phyloP scores from a whole-genome alignment of 2,113 vertebrate genomes.

The Elephantulus edwardii region DNA sequence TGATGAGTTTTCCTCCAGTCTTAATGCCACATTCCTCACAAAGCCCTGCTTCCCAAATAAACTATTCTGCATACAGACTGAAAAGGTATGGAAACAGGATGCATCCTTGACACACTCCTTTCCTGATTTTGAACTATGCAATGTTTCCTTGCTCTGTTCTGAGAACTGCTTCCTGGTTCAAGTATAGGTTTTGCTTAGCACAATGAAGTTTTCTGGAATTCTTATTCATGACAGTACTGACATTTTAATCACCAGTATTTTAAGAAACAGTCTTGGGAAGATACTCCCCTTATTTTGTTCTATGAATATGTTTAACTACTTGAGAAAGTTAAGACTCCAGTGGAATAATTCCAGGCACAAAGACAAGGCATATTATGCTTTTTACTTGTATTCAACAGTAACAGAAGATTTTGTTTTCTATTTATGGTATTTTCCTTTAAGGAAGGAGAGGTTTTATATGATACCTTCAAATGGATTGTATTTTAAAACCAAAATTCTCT shows the following conservation, averaged over 20 bases:
- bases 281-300: not conserved
- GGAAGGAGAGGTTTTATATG: not conserved
- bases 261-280: not conserved
- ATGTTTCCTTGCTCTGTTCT: no score
- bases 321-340: not conserved
- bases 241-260: not conserved
- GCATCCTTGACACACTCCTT: no score
- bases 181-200: no score
- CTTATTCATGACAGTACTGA: no score
- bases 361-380: not conserved
- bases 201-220: no score
- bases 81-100: no score
- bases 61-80: no score
- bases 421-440: not conserved
- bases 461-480: not conserved
- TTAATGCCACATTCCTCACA: no score
- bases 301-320: not conserved
- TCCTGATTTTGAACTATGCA: no score
- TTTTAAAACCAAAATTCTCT: constrained; percentile 28
- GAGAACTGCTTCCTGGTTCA: no score
- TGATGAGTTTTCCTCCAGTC: no score
- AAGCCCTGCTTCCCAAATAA: no score
- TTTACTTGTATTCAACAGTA: not conserved
- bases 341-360: not conserved
- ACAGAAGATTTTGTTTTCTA: not conserved